A percentile compares a stretch with the other conserved stretches of the same genome.
Evolutionary conservation across 2,888 invertebrate species (phyloP).

Genomic region (Zygothrica quintamaculata): DNA sequence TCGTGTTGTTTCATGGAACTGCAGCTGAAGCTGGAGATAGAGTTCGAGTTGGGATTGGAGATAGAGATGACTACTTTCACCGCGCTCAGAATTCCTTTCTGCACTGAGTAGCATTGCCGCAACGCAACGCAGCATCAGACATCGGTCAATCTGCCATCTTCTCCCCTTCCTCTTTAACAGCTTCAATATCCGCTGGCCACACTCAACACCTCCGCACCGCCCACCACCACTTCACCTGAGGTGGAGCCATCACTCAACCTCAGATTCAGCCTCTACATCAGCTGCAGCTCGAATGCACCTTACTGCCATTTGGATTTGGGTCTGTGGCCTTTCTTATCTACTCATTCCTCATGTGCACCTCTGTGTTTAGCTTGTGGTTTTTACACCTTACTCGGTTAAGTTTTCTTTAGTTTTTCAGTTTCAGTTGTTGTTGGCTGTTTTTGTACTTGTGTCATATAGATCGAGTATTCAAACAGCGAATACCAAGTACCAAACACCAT

Average conservation of each 20-base stretch:
- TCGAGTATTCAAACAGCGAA: constrained; percentile 32
- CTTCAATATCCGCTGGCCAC: constrained; percentile 68
- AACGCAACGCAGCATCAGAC: constrained; percentile 51
- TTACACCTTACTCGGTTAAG: constrained; percentile 63
- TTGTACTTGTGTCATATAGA: constrained; percentile 53
- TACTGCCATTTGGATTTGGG: constrained; percentile 40
- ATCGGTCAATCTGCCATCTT: constrained; percentile 63
- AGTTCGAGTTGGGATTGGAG: constrained; percentile 25
- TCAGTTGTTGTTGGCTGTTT: constrained; percentile 15
- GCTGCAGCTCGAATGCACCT: constrained; percentile 46
- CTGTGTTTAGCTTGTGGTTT: constrained; percentile 47
- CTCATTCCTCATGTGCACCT: constrained; percentile 42
- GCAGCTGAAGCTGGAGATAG: constrained; percentile 19
- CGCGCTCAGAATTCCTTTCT: constrained; percentile 69
- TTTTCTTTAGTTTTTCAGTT: constrained; percentile 23
- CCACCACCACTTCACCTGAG: constrained; percentile 39
- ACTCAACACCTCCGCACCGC: constrained; percentile 67
- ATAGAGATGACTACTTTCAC: constrained; percentile 74
- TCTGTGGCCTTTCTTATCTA: constrained; percentile 61
- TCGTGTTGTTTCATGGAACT: constrained; percentile 48
- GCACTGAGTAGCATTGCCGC: constrained; percentile 28
- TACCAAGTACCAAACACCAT: too few relatives aligned
- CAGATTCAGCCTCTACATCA: constrained; percentile 19
- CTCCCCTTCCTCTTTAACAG: constrained; percentile 15
- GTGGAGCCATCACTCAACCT: constrained; percentile 68